A percentile compares a stretch with the other conserved stretches of the same genome.
Conservation (phyloP, 2,113 vertebrate genomes). For the Tragelaphus imberbis region DNA sequence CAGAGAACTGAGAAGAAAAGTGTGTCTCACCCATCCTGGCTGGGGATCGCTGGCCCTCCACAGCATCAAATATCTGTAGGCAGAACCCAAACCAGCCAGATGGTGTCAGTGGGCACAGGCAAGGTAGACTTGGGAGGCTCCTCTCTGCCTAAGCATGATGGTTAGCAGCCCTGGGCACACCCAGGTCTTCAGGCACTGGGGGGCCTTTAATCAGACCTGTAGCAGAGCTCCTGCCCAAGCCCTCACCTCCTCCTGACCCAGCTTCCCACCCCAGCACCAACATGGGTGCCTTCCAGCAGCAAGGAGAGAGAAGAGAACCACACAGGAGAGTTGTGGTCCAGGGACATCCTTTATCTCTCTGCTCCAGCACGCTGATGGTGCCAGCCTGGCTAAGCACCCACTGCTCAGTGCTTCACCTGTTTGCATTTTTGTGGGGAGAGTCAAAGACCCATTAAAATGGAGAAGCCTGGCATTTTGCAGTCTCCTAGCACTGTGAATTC, state of each 20-base stretch:
- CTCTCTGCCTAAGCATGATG: neutral
- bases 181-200: neutral
- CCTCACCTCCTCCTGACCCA: neutral
- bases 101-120: neutral
- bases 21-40: neutral
- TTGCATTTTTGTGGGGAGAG: neutral
- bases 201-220: neutral
- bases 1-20: neutral
- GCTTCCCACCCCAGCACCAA: neutral
- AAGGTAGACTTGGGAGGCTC: neutral
- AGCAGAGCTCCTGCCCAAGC: neutral
- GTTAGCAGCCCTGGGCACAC: neutral
- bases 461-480: conserved; percentile 42
- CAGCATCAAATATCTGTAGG: neutral
- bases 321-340: neutral
- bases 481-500: neutral
- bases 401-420: neutral
- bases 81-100: neutral
- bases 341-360: neutral
- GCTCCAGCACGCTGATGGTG: neutral
- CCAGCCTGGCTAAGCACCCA: neutral
- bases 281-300: neutral
- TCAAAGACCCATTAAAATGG: conserved; percentile 37
- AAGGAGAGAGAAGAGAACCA: neutral
- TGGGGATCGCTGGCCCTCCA: neutral